Base-by-base conservation (phyloP, 30 jellyfish, hydroid and myxozoan species). In the Hydractinia echinata region DNA sequence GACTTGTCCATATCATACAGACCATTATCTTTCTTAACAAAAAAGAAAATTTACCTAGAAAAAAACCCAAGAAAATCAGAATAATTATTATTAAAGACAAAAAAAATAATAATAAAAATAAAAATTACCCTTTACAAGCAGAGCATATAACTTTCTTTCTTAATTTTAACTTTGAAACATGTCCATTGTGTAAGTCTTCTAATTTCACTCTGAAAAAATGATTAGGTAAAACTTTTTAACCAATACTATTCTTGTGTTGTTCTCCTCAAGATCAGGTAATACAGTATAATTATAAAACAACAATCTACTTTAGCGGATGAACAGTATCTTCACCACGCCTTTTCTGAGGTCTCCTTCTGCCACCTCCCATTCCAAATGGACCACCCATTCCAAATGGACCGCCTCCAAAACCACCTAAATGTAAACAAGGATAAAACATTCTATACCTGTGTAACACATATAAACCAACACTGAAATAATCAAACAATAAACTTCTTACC, bases 321-420 rank as follows among this genome's bases (percentile, higher is more conserved):
- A 88, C 95, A 52, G 95, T 84, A 80, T 94, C 96, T 79, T 94
- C 99, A n/a, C 99, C 99, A 61, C 84, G 85, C 51, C 99, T 79
- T 79, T 87, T 79, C 73, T 88, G 99, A 55, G 72, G 89, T 68
- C 97, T 77, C 55, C 95, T 81, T 56, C 84, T 74, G 3, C 99
- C 99, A 21, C 99, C 97, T 21, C 87, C 95, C 85, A 85, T 81
- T 11, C 94, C 95, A 50, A 95, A 95, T 80, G 85, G 79, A 54
- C 95, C 97, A 67, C 99, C 99, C 88, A 81, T 21, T 39, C 91
- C 95, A 60, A 76, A 67, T 8, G 78, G 90, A 10, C 86, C 67
- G 8, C 82, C 82, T 61, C 84, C 84, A 53, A 80, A 52, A 4
- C 87, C 81, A 11, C 50, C 48, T 48, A 76, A 73, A 73, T 13